Percentiles rank a stretch among this genome's conserved stretches.
Evolutionary conservation across 1,140 invertebrate species (phyloP).

Genomic region (Phthorimaea operculella): DNA sequence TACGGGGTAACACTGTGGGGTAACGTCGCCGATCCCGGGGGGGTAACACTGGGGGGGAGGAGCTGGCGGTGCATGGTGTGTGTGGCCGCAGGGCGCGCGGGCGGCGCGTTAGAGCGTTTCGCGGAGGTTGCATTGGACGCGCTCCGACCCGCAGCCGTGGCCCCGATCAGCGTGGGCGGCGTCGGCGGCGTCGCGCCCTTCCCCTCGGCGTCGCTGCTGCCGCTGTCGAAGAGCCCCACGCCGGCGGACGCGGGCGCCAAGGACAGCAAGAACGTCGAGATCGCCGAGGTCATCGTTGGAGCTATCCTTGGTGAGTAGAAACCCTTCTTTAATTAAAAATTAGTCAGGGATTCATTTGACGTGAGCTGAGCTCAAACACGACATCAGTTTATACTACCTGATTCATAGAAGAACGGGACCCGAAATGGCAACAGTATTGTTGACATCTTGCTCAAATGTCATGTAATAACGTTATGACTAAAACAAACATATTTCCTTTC

Average conservation of each 20-base stretch:
- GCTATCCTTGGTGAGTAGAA: slow-evolving; percentile 85
- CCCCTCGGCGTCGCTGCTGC: slow-evolving; percentile 80
- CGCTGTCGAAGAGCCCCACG: slow-evolving; percentile 87
- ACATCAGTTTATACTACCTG: too few species aligned
- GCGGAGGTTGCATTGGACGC: slow-evolving; percentile 77
- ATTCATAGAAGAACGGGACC: too few species aligned
- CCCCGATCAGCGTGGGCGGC: slow-evolving; percentile 79
- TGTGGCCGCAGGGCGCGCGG: slow-evolving; percentile 67
- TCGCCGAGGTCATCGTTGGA: slow-evolving; percentile 94
- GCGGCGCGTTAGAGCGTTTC: slow-evolving; percentile 77
- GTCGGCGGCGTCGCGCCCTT: slow-evolving; percentile 79
- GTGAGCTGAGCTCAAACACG: too few species aligned
- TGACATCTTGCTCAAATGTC: too few species aligned
- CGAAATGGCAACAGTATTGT: too few species aligned
- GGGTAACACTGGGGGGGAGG: slow-evolving; percentile 45
- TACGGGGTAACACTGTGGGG: neutral
- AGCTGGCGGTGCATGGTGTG: slow-evolving; percentile 59
- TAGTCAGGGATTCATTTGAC: too few species aligned
- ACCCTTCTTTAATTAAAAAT: too few species aligned
- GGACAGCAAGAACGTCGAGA: slow-evolving; percentile 90
- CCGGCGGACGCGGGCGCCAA: slow-evolving; percentile 79
- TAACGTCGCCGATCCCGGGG: neutral
- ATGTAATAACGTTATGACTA: too few species aligned
- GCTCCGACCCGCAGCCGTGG: slow-evolving; percentile 73
- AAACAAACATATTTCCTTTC: too few species aligned